Evolutionary conservation across 2,797 vertebrate species (phyloP), one percentile per base, ranked within the genome.

Genomic region (Gobionotothen gibberifrons): DNA sequence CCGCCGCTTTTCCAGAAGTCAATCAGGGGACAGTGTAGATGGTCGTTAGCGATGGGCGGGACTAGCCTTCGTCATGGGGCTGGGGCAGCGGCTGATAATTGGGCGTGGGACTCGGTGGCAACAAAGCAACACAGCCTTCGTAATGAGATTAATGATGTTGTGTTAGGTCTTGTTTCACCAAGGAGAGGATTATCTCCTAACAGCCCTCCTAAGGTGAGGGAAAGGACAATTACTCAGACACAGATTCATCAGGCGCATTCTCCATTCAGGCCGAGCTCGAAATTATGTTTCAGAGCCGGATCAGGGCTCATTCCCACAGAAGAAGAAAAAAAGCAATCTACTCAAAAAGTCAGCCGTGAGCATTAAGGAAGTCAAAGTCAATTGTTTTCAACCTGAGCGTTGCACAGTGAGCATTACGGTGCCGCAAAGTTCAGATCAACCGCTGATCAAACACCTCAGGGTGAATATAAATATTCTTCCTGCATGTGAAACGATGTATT

Each of bases 61-160:
- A 72, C 69, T 73, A 15, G 2, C 19, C 15, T 42, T 69, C 47
- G 21, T 73, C 81, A 70, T 46, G 70, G 86, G 81, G 85, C 88
- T 14, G 17, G 59, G 74, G 48, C 71, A 55, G 80, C 4, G 29
- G 81, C 77, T 82, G 89, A 92, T 92, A 93, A 93, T 93, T 94
- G 89, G 90, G 80, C 72, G 56, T 74, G 93, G 89, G 91, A 91
- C 89, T 89, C 49, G 5, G 48, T 74, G 77, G 88, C 82, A 79
- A 87, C 90, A 79, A 84, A 84, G 87, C 90, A 87, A 87, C 87
- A 39, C 26, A 78, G 83, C 87, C 84, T 85, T 58, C 66, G 84
- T 89, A 90, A 93, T 87, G 84, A 92, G 92, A 93, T 93, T 92
- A 93, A 90, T 91, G 90, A 87, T 91, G 90, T 87, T 90, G 89